phyloP scores from a whole-genome alignment of 2,888 invertebrate species.

The Hypena proboscidalis region DNA sequence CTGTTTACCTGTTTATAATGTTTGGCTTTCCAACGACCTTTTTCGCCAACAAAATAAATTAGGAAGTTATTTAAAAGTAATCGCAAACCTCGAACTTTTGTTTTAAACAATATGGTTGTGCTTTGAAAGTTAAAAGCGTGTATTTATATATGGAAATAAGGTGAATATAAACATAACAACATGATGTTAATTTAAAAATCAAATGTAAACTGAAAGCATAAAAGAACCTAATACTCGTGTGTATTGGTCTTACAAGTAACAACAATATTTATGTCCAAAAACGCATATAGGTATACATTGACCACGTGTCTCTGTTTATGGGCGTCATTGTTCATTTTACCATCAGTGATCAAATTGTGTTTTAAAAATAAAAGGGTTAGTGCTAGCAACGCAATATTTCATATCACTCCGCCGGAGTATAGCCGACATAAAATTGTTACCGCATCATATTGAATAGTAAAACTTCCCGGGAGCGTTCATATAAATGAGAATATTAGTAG shows the following conservation, averaged over 20 bases:
- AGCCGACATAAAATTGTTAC: conserved; percentile 45
- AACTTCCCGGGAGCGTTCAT: conserved; percentile 53
- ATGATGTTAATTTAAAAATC: too few relatives aligned
- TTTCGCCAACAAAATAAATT: conserved; percentile 5
- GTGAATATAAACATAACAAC: too few relatives aligned
- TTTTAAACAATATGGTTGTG: too few relatives aligned
- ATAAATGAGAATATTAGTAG: conserved; percentile 63
- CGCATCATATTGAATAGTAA: conserved; percentile 56
- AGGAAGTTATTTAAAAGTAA: not conserved
- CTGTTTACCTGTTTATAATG: conserved; percentile 1
- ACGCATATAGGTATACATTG: too few relatives aligned
- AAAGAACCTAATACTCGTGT: too few relatives aligned
- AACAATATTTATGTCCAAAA: too few relatives aligned
- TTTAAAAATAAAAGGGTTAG: conserved; percentile 31
- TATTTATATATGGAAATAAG: too few relatives aligned
- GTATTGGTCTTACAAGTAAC: too few relatives aligned
- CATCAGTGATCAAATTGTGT: conserved; percentile 22
- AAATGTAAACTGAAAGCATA: too few relatives aligned
- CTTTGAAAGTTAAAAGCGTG: too few relatives aligned
- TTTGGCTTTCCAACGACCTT: conserved; percentile 5
- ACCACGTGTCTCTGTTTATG: conserved; percentile 6
- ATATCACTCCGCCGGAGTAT: conserved; percentile 20
- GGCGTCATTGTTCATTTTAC: conserved; percentile 24
- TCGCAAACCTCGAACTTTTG: not conserved
- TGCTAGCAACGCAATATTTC: conserved; percentile 23